Evolutionary conservation across 2,888 invertebrate genomes (phyloP).

Genomic region (Cetonia aurata): DNA sequence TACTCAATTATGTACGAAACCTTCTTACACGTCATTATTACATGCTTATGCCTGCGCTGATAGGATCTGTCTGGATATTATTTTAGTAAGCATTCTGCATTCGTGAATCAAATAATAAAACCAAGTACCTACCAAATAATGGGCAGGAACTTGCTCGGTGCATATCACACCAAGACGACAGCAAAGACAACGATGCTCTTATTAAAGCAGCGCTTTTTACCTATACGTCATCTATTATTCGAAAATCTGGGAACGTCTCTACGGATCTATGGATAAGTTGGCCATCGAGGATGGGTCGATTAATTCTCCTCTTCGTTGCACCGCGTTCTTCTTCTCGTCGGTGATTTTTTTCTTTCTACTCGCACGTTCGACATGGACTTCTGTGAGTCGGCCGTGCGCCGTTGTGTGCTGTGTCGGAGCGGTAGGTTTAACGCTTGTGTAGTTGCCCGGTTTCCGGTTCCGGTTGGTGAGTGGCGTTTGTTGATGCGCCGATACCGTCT

Average conservation of each 20-base stretch:
- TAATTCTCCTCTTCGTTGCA: conserved; percentile 20
- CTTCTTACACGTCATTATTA: conserved; percentile 3
- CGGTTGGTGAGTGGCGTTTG: conserved; percentile 62
- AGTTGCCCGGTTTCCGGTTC: conserved; percentile 63
- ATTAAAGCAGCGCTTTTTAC: neutral
- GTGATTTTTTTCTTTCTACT: conserved; percentile 23
- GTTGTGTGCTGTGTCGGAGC: conserved; percentile 50
- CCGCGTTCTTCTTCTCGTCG: conserved; percentile 17
- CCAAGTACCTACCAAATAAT: neutral
- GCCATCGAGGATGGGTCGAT: conserved; percentile 59
- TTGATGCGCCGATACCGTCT: conserved; percentile 61
- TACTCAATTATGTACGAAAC: conserved; percentile 11
- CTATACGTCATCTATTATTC: conserved; percentile 23
- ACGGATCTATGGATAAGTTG: conserved; percentile 59
- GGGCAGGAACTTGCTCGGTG: neutral
- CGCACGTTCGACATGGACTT: conserved; percentile 29
- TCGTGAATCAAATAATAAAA: conserved; percentile 5
- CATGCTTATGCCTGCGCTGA: neutral
- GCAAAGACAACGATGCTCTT: conserved; percentile 1
- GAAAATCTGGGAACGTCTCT: conserved; percentile 49
- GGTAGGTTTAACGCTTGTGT: conserved; percentile 63
- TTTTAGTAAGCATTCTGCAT: conserved; percentile 11
- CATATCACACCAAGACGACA: conserved; percentile 9
- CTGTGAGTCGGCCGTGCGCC: conserved; percentile 15
- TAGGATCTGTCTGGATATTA: conserved; percentile 25